Evolutionary conservation across 2,113 vertebrate species (phyloP), one percentile per base, ranked within the genome.

Genomic region (Fregata magnificens): DNA sequence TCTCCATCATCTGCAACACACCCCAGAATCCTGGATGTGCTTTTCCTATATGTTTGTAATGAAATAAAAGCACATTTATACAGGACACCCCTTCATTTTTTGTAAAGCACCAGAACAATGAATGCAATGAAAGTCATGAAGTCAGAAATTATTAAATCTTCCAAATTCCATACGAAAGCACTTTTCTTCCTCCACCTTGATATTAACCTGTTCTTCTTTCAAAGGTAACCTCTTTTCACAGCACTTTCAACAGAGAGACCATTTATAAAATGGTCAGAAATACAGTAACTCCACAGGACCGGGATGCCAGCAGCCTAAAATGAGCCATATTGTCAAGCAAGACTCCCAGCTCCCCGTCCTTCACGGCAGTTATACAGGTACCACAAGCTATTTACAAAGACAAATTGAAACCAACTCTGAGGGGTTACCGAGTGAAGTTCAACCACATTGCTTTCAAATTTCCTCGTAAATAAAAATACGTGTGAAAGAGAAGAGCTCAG

Each of bases 401-500:
- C 36, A 88, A 82, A 79, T 49, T 47, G 69, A 77, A 50, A 74
- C 44, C 63, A 49, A 3, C 49, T 63, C 82, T 7, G 22, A 50
- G 79, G 25, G 85, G 61, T 44, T 91, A 38, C 22, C 10, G 34
- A 63, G 74, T 47, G 83, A 89, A 95, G 93, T 94, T 95, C 88
- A 97, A 77, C 71, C 67, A 52, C 63, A 6, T 2, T 45, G 82
- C 81, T 95, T 85, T 94, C 63, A 90, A 80, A 95, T 97, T 91
- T 97, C 77, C 95, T 74, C 92, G 95, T 86, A 97, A 97, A 93
- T 97, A 76, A 82, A 81, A 90, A 76, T 92, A 5, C 58, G 44
- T 49, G 87, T 42, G 84, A 85, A 89, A 72, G 69, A 81, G 70
- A 93, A 95, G 96, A 88, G 89, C 82, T 70, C 24, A 29, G 67